Percentiles rank a stretch among this genome's conserved stretches.
Evolutionary conservation across 2,113 vertebrate species (phyloP).

Genomic region (Thamnaconus septentrionalis): DNA sequence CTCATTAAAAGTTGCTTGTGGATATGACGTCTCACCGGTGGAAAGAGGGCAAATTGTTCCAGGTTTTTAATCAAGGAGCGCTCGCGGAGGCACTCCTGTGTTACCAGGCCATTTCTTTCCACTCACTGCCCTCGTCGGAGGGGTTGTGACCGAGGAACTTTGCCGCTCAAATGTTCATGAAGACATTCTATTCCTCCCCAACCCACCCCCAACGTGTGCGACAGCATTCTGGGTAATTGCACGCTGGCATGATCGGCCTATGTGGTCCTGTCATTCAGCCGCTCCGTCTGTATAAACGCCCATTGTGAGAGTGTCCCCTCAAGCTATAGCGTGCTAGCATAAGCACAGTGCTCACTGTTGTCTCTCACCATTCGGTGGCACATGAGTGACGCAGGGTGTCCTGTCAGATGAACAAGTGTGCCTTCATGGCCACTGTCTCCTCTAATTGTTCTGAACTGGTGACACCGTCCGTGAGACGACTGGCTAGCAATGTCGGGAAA

Average conservation of each 20-base stretch:
- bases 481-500: too few species aligned
- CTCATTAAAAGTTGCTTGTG: conserved; percentile 58
- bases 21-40: conserved; percentile 40
- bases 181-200: conserved; percentile 18
- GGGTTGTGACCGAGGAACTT: conserved; percentile 3
- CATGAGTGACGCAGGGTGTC: conserved; percentile 35
- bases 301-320: conserved; percentile 56
- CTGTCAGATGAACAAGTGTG: conserved; percentile 50
- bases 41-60: conserved; percentile 47
- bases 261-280: conserved; percentile 58
- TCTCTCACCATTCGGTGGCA: conserved; percentile 51
- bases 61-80: conserved; percentile 36
- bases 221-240: conserved; percentile 37
- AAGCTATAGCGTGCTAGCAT: conserved; percentile 47
- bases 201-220: conserved; percentile 36
- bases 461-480: too few species aligned
- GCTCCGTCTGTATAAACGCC: conserved; percentile 49
- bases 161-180: conserved; percentile 19
- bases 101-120: conserved; percentile 18
- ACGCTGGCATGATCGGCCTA: conserved; percentile 47
- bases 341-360: conserved; percentile 65
- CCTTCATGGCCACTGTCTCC: conserved; percentile 42
- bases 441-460: conserved; percentile 30
- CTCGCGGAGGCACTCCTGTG: conserved; percentile 17
- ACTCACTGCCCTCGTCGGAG: too few species aligned